Evolutionary conservation across 2,888 invertebrate species (phyloP), one percentile per base, ranked within the genome.

Genomic region (Helicoverpa assulta): DNA sequence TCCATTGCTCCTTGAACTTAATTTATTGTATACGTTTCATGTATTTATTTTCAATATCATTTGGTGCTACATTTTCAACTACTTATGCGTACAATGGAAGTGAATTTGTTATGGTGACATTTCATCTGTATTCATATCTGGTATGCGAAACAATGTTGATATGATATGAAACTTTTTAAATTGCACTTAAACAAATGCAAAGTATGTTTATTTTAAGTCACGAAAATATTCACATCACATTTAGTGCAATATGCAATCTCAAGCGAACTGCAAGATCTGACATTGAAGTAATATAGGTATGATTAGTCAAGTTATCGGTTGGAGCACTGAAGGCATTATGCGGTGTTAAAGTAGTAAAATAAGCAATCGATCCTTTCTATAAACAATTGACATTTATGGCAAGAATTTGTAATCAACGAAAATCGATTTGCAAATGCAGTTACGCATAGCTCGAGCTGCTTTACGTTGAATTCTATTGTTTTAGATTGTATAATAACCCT

Each of bases 31-130:
- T 26, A 40, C 16, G 21, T 37, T 62, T 43, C 65, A 29, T 62
- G 54, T 80, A 57, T 67, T 60, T 59, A 65, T 40, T 62, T 69
- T 29, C 50, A 63, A 67, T 69, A 56, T 57, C 52, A 21, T 67
- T 83, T 81, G 82, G 82, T 82, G 82, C 82, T 82, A 82, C 70
- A 67, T 69, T 74, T 70, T 64, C 61, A 43, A 56, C 57, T 37
- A 60, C 50, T 57, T n/a, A n/a, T 66, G 50, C 52, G 29, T 55
- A 51, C 37, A 53, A 63, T 57, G 51, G 37, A 26, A 26, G 43
- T 2, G 51, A 47, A 18, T 58, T 18, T 70, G 59, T 63, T 70
- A 37, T 37, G 47, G 58, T 50, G 62, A 52, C 67, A 65, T 52
- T 18, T 76, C 50, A 64, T 63, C 61, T n/a, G 21, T 64, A 54